phyloP scores from a whole-genome alignment of 1,140 invertebrate genomes.

The Nautilus pompilius region DNA sequence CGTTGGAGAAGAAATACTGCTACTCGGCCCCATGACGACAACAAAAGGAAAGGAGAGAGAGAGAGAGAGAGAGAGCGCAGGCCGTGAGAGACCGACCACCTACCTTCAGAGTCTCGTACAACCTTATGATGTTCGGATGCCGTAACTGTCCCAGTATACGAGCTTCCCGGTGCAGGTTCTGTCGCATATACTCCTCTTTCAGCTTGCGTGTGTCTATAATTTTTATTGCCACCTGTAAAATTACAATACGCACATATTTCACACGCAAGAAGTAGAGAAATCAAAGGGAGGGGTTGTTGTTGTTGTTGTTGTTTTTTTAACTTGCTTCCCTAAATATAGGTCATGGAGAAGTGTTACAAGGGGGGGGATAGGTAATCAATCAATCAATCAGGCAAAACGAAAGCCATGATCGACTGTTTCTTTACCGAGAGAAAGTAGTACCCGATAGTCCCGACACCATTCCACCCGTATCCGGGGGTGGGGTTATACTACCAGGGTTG shows the following conservation, averaged over 20 bases:
- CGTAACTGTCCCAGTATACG: slow-evolving; percentile 65
- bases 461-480: no score
- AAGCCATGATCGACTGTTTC: no score
- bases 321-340: no score
- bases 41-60: background rate
- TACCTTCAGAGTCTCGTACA: slow-evolving; percentile 71
- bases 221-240: slow-evolving; percentile 68
- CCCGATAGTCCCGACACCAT: no score
- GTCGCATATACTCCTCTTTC: slow-evolving; percentile 67
- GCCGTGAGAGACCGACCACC: slow-evolving; percentile 13
- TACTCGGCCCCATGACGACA: no score
- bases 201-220: slow-evolving; percentile 67
- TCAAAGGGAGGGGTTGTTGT: background rate
- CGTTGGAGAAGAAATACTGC: no score
- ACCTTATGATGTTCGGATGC: slow-evolving; percentile 66
- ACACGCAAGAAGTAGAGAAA: background rate
- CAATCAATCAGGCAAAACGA: no score
- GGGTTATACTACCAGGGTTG: no score
- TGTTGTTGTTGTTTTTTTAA: background rate
- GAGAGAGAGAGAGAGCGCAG: background rate
- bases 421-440: no score
- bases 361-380: no score
- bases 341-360: no score
- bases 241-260: no score
- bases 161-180: slow-evolving; percentile 67